Base-by-base conservation (phyloP, 2,113 vertebrate genomes). In the Girardinichthys multiradiatus region DNA sequence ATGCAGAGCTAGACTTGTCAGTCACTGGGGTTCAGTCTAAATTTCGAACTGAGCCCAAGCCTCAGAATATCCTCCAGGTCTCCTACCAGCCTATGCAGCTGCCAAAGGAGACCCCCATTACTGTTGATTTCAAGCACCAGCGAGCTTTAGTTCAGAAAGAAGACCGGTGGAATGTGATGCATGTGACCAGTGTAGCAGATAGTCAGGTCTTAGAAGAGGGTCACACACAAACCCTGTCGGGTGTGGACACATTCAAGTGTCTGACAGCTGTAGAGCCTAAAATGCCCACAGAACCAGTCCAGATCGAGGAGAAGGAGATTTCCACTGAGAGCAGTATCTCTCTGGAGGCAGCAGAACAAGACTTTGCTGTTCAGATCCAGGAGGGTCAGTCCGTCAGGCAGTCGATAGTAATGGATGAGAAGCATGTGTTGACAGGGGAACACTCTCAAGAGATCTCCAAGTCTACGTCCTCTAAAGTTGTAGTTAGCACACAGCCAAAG, bases 301-400 rank as follows among this genome's bases (percentile, higher is more conserved):
- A 91, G 68, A 86, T 93, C 12, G 94, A 86, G 72, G 90, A 91
- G 72, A 91, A 92, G 61, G 90, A 87, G 54, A 64, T 95, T 7
- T 83, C 92, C 24, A 92, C 96, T 57, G 96, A 96, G 90, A 95
- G 76, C 19, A 79, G 87, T 24, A 69, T 72, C 70, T 73, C 88
- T 7, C 89, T 97, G 67, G 87, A 95, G 77, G 91, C 91, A 67
- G 78, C 94, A 70, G 91, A 94, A 61, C 92, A 95, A 86, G 95
- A 96, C 83, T 94, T 95, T 90, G 95, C 95, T 45, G 90, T 91
- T 81, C 91, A 95, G 70, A 95, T 95, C 51, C 85, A 92, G 3
- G 95, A 97, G 84, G 94, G 94, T 35, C 95, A 95, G 81, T 92
- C 94, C 54, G 86, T 97, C 54, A 94, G 92, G 61, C 93, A 96